Base-by-base conservation (phyloP, 1,140 invertebrate genomes). In the Bombus huntii region DNA sequence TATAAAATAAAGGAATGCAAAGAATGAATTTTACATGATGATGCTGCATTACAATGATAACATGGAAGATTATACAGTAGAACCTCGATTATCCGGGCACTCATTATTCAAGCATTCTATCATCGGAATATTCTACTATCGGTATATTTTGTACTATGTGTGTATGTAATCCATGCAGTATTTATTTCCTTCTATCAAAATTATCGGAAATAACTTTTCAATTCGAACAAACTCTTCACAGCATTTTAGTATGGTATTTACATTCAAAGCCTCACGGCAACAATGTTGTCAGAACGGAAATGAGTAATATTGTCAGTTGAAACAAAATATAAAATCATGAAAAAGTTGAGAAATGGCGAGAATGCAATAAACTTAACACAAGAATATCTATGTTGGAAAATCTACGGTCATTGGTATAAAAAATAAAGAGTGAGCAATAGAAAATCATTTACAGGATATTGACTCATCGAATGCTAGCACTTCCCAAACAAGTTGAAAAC, bases 1-100 rank as follows among this genome's bases (percentile, higher is more conserved):
- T 97, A 93, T 13, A 94, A 89, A 89, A 68, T 25, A 88, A 34
- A 87, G 78, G 42, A 53, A 28, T n/a, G 59, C 44, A 44, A 72
- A 34, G 34, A 68, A 84, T 65, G 80, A 70, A 12, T 37, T 75
- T 66, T 84, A n/a, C 37, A 72, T 25, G 18, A 66, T 34, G 8
- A 68, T 68, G 1, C 8, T 22, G 22, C 25, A 22, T 68, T 25
- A 37, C 13, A 66, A 66, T 66, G 15, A 66, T 66, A 31, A 66
- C 6, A 31, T 66, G 2, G 6, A 53, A 18, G 18, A 53, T 53
- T 53, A 53, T 62, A n/a, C 12, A 62, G 10, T 62, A 62, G 59
- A 62, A 62, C 10, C 28, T 62, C n/a, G 62, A 65, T 31, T 65
- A 31, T 66, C 62, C 5, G 6, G n/a, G 31, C 6, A 31, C 13